A percentile compares a stretch with the other conserved stretches of the same genome.
Conservation (phyloP, 1,140 invertebrate species). For the Drosophila miranda region DNA sequence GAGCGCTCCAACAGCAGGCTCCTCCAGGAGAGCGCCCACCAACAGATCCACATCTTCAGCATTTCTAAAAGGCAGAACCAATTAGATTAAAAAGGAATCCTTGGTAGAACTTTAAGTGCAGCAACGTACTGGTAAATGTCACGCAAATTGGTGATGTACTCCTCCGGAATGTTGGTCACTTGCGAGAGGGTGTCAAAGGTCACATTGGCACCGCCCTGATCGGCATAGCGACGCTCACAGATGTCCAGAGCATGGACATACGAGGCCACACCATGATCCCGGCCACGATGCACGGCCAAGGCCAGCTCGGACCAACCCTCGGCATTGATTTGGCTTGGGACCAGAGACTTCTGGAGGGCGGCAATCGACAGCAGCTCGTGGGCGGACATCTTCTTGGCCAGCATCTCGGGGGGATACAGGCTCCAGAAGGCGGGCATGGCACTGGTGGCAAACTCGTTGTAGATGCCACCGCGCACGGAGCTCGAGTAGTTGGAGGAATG, state of each 20-base stretch:
- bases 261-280: conserved; percentile 95
- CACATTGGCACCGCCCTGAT: conserved; percentile 73
- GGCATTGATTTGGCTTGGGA: conserved; percentile 62
- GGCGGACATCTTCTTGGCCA: conserved; percentile 74
- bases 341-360: conserved; percentile 82
- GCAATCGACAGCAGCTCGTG: conserved; percentile 83
- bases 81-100: background rate
- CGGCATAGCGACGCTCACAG: conserved; percentile 85
- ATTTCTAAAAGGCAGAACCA: conserved; percentile 82
- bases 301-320: conserved; percentile 84
- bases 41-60: conserved; percentile 94
- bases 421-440: conserved; percentile 90
- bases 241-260: conserved; percentile 86
- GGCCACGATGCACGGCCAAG: conserved; percentile 86
- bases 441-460: conserved; percentile 88
- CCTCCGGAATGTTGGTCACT: conserved; percentile 70
- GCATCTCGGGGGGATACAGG: conserved; percentile 85
- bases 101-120: background rate
- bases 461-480: conserved; percentile 83
- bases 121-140: conserved; percentile 77
- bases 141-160: conserved; percentile 73
- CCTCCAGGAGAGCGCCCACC: conserved; percentile 92
- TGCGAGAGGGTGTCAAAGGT: conserved; percentile 64
- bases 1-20: conserved; percentile 89
- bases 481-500: conserved; percentile 89